Base-by-base conservation (phyloP, 2,888 invertebrate species). In the Ormia ochracea region DNA sequence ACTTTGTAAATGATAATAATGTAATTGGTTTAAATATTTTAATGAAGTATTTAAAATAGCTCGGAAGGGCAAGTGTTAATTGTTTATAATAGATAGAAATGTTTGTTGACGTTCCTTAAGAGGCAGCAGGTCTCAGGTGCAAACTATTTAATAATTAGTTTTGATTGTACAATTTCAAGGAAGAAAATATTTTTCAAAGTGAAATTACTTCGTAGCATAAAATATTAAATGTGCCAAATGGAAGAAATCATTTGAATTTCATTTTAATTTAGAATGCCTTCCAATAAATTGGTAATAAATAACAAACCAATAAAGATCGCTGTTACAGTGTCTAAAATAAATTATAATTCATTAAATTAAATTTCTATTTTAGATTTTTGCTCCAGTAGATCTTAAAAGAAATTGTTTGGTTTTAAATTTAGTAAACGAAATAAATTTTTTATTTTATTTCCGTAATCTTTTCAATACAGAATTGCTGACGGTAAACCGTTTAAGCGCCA, bases 21-120 rank as follows among this genome's bases (percentile, higher is more conserved):
- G 59, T 54, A 45, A 28, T 63, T 69, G 28, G 61, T 54, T 38
- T 52, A 58, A 74, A 48, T 56, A 65, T 56, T 31, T 72, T 19
- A 7, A 17, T 19, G 0, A 26, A 36, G 21, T 61, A n/a, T 14
- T 43, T 43, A 31, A 23, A 41, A 2, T 4, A 14, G 6, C 21
- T 3, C 10, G 10, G 48, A 14, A 36, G 7, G 12, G 5, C 43
- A 75, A 68, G 75, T 58, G 75, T 52, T 75, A 59, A 68, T 59
- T 74, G 23, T 33, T 74, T 48, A 19, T 48, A 33, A 59, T 59
- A 58, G 52, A 38, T 48, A 26, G 3, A 38, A 68, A 41, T 50
- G n/a, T 14, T 70, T 26, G 52, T 75, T 75, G 31, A 58, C n/a
- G 50, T 12, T 33, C 58, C 41, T 68, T 59, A 21, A 26, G n/a